These are phyloP conservation scores for Girardinus metallicus DNA, from an alignment of 2,797 vertebrate genomes.

Conservation along the genomic window DNA sequence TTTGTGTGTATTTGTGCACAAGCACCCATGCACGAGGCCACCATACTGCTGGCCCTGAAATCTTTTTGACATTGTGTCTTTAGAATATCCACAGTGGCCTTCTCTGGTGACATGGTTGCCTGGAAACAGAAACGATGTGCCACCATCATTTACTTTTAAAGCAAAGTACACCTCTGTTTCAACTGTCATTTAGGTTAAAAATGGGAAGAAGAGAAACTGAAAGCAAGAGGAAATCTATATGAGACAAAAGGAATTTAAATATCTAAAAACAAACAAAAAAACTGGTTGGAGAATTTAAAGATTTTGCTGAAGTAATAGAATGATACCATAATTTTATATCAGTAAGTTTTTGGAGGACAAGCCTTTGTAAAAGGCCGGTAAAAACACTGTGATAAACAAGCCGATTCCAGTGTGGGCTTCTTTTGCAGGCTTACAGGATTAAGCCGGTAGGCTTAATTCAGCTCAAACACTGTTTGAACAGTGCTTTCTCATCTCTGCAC, in stretches of 20 bases:
- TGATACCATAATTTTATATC: slow-evolving; percentile 44
- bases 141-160: slow-evolving; percentile 69
- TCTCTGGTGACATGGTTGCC: slow-evolving; percentile 72
- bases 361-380: slow-evolving; percentile 58
- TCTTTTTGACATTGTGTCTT: slow-evolving; percentile 73
- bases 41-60: slow-evolving; percentile 61
- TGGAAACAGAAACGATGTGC: slow-evolving; percentile 68
- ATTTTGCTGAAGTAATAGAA: slow-evolving; percentile 40
- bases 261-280: slow-evolving; percentile 3
- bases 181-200: slow-evolving; percentile 54
- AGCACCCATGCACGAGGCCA: slow-evolving; percentile 38
- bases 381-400: slow-evolving; percentile 77
- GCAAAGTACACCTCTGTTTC: slow-evolving; percentile 60
- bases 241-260: slow-evolving; percentile 3
- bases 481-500: slow-evolving; percentile 65
- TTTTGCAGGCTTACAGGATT: slow-evolving; percentile 78
- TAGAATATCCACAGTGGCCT: slow-evolving; percentile 66
- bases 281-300: slow-evolving; percentile 19
- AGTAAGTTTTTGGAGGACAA: slow-evolving; percentile 54
- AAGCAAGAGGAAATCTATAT: slow-evolving; percentile 15
- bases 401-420: slow-evolving; percentile 72
- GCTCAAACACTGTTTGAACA: slow-evolving; percentile 76
- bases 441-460: slow-evolving; percentile 79
- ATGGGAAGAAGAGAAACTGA: slow-evolving; percentile 2
- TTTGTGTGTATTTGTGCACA: not conserved